A percentile compares a stretch with the other conserved stretches of the same genome.
phyloP scores from a whole-genome alignment of 2,113 vertebrate species.

The Cavia aperea region DNA sequence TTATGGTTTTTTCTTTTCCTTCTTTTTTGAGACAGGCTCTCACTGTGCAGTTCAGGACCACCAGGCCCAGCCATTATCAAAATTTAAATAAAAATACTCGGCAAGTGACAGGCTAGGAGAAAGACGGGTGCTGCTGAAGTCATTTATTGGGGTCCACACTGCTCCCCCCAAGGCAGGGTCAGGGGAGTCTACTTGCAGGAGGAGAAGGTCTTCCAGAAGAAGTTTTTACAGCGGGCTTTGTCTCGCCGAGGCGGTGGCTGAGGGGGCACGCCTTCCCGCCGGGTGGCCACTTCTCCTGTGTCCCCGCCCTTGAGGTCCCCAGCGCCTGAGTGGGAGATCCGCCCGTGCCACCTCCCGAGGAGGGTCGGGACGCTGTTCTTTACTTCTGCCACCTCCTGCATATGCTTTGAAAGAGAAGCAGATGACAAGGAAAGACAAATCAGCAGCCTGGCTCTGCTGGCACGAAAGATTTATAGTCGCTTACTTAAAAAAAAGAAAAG shows the following conservation, averaged over 20 bases:
- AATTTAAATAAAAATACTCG: neutral
- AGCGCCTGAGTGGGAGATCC: slow-evolving; percentile 53
- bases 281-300: neutral
- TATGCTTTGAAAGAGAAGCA: slow-evolving; percentile 45
- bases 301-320: neutral
- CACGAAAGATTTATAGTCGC: neutral
- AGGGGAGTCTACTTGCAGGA: slow-evolving; percentile 71
- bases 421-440: neutral
- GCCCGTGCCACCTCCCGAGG: slow-evolving; percentile 61
- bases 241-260: slow-evolving; percentile 42
- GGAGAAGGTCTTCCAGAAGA: slow-evolving; percentile 82
- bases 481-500: neutral
- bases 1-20: neutral
- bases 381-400: slow-evolving; percentile 60
- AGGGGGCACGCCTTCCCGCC: slow-evolving; percentile 37
- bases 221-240: slow-evolving; percentile 73
- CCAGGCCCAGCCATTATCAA: neutral
- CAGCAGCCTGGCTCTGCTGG: neutral
- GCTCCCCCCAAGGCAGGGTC: too few species aligned
- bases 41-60: neutral
- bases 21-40: neutral
- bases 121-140: neutral
- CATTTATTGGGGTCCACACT: slow-evolving; percentile 11
- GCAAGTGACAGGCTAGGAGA: neutral
- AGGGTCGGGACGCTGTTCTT: slow-evolving; percentile 63